Evolutionary conservation across 2,113 vertebrate species (phyloP), one percentile per base, ranked within the genome.

Genomic region (Chionodraco myersi): DNA sequence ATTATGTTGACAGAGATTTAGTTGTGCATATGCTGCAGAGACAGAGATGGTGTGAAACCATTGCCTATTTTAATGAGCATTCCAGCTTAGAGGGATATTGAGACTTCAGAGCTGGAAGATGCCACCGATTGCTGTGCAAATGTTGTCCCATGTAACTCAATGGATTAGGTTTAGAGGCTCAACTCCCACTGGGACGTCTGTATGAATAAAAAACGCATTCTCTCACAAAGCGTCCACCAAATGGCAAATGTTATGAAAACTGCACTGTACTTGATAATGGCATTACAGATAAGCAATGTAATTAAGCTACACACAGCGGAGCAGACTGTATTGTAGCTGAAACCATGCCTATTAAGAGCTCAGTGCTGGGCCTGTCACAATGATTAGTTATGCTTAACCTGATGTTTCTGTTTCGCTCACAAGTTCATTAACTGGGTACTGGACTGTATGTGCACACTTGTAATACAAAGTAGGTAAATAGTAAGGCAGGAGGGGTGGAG

Each of bases 281-380:
- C 63, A 71, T 83, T 82, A 83, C 30, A 72, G 88, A 88, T 89
- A 85, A 90, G 84, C 77, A 83, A 69, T 74, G 83, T 85, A 87
- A 92, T 91, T 89, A 88, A 80, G 83, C 82, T 77, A 68, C 84
- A 88, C 71, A 85, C 67, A 87, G 72, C 52, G 45, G 70, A 34
- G 68, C 52, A 8, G 16, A 68, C 64, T 47, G 74, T 61, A 84
- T 75, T 87, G 79, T 76, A 30, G 78, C 49, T 53, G 49, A 63
- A 65, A 78, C 21, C 64, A 77, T 68, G 67, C 74, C 79, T 83
- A 81, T 80, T 64, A 75, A 70, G 49, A 72, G 79, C 81, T 84
- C 81, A 82, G 74, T 64, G 75, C 59, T 54, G 9, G 56, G 47
- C 23, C 57, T 85, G 91, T 91, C 85, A 80, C 51, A 52, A 66